Evolutionary conservation across 2,113 vertebrate species (phyloP).

Genomic region (Rhabdomys dilectus): DNA sequence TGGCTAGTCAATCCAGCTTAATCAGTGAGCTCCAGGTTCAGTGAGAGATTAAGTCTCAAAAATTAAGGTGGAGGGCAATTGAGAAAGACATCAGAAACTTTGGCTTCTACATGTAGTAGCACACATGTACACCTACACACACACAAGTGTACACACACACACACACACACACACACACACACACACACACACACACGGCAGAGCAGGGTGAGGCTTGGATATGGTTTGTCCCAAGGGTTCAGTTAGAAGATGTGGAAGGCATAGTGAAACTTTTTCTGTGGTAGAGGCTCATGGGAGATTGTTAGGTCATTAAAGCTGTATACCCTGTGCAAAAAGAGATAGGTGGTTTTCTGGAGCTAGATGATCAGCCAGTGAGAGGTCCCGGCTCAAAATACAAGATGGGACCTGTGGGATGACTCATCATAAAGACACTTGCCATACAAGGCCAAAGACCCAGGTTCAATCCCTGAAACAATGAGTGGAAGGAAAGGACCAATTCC

Average conservation of each 20-base stretch:
- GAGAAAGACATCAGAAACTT: not conserved
- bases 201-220: not conserved
- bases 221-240: not conserved
- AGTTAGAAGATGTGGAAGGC: not conserved
- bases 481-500: not conserved
- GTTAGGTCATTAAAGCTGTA: not conserved
- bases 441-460: not conserved
- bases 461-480: not conserved
- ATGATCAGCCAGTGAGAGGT: not conserved
- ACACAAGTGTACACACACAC: not conserved
- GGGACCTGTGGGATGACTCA: not conserved
- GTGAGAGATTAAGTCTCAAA: not conserved
- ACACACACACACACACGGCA: not conserved
- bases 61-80: not conserved
- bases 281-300: not conserved
- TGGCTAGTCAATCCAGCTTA: not conserved
- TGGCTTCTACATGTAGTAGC: not conserved
- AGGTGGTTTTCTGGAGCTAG: not conserved
- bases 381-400: not conserved
- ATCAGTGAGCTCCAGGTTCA: not conserved
- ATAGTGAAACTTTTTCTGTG: not conserved
- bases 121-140: not conserved
- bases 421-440: not conserved
- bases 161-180: not conserved
- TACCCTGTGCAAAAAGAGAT: not conserved